phyloP scores from a whole-genome alignment of 2,888 invertebrate genomes.

The Bhutanitis thaidina region DNA sequence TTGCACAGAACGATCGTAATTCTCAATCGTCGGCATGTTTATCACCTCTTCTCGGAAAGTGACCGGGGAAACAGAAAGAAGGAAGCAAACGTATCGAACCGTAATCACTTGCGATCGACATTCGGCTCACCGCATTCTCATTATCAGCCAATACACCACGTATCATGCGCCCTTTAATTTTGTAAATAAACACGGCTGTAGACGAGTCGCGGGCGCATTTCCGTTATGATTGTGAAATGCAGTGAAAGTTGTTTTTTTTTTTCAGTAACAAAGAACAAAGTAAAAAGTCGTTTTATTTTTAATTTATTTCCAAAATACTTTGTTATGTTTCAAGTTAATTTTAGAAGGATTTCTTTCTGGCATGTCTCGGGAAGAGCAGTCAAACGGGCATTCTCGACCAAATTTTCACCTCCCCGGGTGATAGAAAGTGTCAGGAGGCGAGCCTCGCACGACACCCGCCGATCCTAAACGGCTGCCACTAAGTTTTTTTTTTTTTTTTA shows the following conservation, averaged over 20 bases:
- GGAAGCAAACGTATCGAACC: slow-evolving; percentile 42
- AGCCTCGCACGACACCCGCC: too few relatives aligned
- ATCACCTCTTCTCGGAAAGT: slow-evolving; percentile 32
- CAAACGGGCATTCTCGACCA: too few relatives aligned
- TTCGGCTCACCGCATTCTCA: slow-evolving; percentile 33
- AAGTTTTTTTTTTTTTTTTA: not conserved
- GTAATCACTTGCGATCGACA: slow-evolving; percentile 29
- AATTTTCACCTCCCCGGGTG: too few relatives aligned
- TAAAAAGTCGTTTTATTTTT: too few relatives aligned
- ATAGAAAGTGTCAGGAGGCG: too few relatives aligned
- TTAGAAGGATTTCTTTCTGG: too few relatives aligned
- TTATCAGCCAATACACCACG: slow-evolving; percentile 43
- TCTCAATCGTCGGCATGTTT: slow-evolving; percentile 24
- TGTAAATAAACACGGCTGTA: slow-evolving; percentile 26
- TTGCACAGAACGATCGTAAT: slow-evolving; percentile 20
- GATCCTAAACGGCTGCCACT: too few relatives aligned
- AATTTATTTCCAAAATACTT: too few relatives aligned
- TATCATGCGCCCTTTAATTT: slow-evolving; percentile 37
- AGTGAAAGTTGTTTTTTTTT: too few relatives aligned
- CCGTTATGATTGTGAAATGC: not conserved
- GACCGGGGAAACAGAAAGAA: slow-evolving; percentile 22
- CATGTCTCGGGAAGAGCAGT: too few relatives aligned
- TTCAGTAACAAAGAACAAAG: too few relatives aligned
- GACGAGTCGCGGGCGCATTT: not conserved
- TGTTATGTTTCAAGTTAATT: too few relatives aligned